Conservation (phyloP, 2,113 vertebrate species). For the Erpornis zantholeuca region DNA sequence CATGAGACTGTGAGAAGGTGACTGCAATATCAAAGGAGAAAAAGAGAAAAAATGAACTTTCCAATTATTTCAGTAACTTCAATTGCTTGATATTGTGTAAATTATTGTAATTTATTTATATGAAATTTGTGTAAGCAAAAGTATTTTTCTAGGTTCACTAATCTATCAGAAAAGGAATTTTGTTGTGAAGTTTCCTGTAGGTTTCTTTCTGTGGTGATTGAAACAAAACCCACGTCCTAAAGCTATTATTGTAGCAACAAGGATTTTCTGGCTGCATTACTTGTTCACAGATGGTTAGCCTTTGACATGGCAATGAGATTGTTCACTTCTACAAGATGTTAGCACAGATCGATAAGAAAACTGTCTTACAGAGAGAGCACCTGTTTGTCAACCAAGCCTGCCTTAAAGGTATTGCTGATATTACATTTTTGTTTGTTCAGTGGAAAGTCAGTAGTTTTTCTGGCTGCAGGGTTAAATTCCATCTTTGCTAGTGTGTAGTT, state of each 20-base stretch:
- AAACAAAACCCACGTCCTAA: slow-evolving; percentile 22
- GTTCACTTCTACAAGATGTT: slow-evolving; percentile 58
- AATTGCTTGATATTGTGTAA: not conserved
- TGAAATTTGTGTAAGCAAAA: not conserved
- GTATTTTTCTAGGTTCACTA: not conserved
- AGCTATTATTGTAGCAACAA: slow-evolving; percentile 38
- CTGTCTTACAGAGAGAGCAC: slow-evolving; percentile 50
- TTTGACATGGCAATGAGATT: slow-evolving; percentile 62
- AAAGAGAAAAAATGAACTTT: not conserved
- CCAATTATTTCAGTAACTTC: not conserved
- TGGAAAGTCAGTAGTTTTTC: not conserved
- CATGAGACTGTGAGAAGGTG: not conserved
- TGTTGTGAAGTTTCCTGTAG: not conserved
- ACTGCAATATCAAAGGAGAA: not conserved
- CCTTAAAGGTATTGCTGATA: slow-evolving; percentile 47
- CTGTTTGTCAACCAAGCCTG: slow-evolving; percentile 48
- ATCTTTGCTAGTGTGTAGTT: not conserved
- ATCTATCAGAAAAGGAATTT: not conserved
- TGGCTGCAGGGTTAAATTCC: not conserved
- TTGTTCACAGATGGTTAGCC: slow-evolving; percentile 65
- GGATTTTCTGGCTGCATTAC: slow-evolving; percentile 58
- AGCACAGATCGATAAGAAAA: slow-evolving; percentile 64
- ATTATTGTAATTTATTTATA: not conserved
- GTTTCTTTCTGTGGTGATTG: not conserved
- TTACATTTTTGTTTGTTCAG: slow-evolving; percentile 19